A percentile compares a stretch with the other conserved stretches of the same genome.
Evolutionary conservation across 92 coral and sea anemone genomes (phyloP).

Genomic region (Umimayanthus kanabou): DNA sequence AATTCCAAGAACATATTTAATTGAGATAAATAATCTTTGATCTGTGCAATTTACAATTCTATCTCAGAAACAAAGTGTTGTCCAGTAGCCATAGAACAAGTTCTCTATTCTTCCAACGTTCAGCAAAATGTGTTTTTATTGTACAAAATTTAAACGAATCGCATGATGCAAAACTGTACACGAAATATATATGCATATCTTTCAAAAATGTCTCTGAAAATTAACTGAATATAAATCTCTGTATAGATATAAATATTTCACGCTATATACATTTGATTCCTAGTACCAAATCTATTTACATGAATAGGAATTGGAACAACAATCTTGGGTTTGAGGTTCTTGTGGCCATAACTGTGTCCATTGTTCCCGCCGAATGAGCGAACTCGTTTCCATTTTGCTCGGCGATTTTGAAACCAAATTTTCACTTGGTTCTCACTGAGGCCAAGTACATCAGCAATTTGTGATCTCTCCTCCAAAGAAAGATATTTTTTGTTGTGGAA

Average conservation of each 20-base stretch:
- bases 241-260: constrained; percentile 37
- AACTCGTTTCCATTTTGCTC: constrained; percentile 99
- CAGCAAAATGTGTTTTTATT: background rate
- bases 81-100: constrained; percentile 1
- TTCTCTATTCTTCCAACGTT: background rate
- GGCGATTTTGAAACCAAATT: constrained; percentile 98
- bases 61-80: constrained; percentile 6
- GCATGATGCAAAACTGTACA: constrained; percentile 33
- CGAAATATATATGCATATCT: background rate
- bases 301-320: constrained; percentile 98
- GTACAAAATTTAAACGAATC: constrained; percentile 23
- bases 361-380: constrained; percentile 75
- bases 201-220: constrained; percentile 7
- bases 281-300: constrained; percentile 83
- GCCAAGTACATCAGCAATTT: constrained; percentile 84
- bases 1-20: constrained; percentile 28
- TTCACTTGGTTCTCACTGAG: constrained; percentile 96
- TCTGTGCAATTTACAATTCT: constrained; percentile 20
- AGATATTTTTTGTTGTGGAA: constrained; percentile 94
- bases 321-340: constrained; percentile 85
- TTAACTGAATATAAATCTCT: constrained; percentile 2
- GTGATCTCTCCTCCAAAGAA: constrained; percentile 93
- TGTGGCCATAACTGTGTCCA: constrained; percentile 63
- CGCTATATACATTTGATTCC: constrained; percentile 70
- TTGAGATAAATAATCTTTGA: constrained; percentile 32